Evolutionary conservation across 37 sponge, comb jelly and placozoan genomes (phyloP), one percentile per base, ranked within the genome.

Genomic region (Cladorhizidae sp.): DNA sequence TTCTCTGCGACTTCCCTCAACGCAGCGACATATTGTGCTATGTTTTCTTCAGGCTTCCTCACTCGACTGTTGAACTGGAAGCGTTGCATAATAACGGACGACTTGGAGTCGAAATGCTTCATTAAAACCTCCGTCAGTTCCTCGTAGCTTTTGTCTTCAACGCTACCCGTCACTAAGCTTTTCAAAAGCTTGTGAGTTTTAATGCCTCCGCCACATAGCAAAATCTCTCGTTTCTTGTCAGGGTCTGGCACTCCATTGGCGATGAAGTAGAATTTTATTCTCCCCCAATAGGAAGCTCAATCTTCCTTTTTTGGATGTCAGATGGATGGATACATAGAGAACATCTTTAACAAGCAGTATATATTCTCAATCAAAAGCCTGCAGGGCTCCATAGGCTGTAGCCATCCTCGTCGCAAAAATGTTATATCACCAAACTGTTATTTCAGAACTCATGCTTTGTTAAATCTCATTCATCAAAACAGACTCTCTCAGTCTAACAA

Each of bases 211-310:
- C 15, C 71, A 35, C 39, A 18, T 37, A 80, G 81, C 37, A 80
- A 51, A 29, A 80, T 68, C 11, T 57, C 20, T 49, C 55, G 50
- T 36, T 68, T 70, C 72, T 80, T 80, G 32, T 28, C 70, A 33
- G 54, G 71, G 56, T 70, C 70, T 51, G 69, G n/a, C 40, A 80
- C 70, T 32, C 40, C 81, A 39, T 80, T 67, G 29, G 81, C 71
- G 42, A 82, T 40, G 61, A 82, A 72, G 62, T 82, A 82, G 62
- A 55, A 57, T 41, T 37, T 29, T 21, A 82, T 36, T 32, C 73
- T 55, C 45, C 72, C 82, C 22, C 11, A 38, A 51, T 72, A 82
- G 31, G 29, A 36, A 20, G 62, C 0, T 71, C 72, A 80, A 29
- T 57, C 71, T 32, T 69, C 81, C 62, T 61, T 61, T n/a, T 28